These are phyloP conservation scores for Ceratoteleas bidentatus DNA, from an alignment of 1,140 invertebrate genomes.

Conservation along the genomic window DNA sequence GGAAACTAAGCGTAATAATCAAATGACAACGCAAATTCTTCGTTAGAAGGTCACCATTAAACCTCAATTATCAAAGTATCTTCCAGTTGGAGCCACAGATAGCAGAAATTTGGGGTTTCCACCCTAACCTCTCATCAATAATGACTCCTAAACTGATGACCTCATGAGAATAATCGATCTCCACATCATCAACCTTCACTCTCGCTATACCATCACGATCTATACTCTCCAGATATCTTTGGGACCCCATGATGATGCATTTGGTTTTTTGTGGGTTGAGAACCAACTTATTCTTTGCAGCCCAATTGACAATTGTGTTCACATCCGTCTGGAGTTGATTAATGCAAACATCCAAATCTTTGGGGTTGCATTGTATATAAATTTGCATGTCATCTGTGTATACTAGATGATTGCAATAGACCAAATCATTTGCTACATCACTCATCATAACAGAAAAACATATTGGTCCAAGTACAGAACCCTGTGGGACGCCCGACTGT, in stretches of 20 bases:
- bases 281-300: background rate
- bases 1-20: no score
- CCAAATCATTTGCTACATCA: background rate
- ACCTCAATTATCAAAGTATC: background rate
- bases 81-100: background rate
- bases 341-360: background rate
- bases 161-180: background rate
- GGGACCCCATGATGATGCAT: background rate
- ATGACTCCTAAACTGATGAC: background rate
- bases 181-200: background rate
- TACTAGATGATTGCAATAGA: background rate
- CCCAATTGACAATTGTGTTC: background rate
- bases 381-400: no score
- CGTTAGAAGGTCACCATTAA: background rate
- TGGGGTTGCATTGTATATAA: background rate
- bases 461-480: constrained; percentile 6
- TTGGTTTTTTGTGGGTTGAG: background rate
- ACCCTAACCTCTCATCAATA: background rate
- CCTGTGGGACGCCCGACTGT: constrained; percentile 5
- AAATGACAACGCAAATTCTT: no score
- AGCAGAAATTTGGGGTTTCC: background rate
- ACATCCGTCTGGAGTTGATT: background rate
- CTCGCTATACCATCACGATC: background rate
- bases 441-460: constrained; percentile 2
- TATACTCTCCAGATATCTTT: background rate